These are phyloP conservation scores for Sebastes flavidus DNA, from an alignment of 2,797 vertebrate genomes.

Conservation along the genomic window DNA sequence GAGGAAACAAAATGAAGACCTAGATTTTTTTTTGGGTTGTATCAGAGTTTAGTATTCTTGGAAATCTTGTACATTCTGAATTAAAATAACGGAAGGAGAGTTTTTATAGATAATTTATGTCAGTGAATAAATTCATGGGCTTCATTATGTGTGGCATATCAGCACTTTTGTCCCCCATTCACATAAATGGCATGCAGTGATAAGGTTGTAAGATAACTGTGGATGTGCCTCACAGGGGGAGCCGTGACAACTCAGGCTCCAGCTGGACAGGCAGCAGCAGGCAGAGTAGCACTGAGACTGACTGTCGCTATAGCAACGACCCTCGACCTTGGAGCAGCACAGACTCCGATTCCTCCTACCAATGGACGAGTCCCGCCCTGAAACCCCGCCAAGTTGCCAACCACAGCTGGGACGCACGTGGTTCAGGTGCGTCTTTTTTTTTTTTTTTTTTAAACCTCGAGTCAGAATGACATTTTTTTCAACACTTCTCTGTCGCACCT, in stretches of 20 bases:
- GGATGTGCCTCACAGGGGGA: constrained; percentile 88
- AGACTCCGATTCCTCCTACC: constrained; percentile 92
- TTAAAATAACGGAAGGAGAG: background rate
- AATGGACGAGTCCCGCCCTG: constrained; percentile 64
- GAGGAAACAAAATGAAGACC: constrained; percentile 34
- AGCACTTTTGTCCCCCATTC: constrained; percentile 6
- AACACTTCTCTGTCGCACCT: constrained; percentile 22
- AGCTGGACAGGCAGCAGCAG: constrained; percentile 90
- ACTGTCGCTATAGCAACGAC: constrained; percentile 87
- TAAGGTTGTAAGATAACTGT: constrained; percentile 63
- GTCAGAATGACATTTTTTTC: constrained; percentile 5
- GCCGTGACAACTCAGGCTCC: constrained; percentile 87
- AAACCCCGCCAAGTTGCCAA: constrained; percentile 52
- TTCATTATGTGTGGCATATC: background rate
- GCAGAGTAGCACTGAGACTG: constrained; percentile 93
- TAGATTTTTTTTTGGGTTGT: constrained; percentile 27
- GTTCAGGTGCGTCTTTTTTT: constrained; percentile 43
- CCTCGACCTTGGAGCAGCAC: constrained; percentile 97
- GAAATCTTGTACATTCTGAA: background rate
- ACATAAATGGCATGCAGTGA: constrained; percentile 4
- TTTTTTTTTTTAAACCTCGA: background rate
- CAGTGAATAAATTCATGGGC: background rate
- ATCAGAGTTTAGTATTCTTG: background rate
- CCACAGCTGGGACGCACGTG: constrained; percentile 61
- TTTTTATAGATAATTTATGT: constrained; percentile 14